A percentile compares a stretch with the other conserved stretches of the same genome.
These are phyloP conservation scores for Rhabdomys pumilio DNA, from an alignment of 2,797 vertebrate genomes.

Conservation along the genomic window DNA sequence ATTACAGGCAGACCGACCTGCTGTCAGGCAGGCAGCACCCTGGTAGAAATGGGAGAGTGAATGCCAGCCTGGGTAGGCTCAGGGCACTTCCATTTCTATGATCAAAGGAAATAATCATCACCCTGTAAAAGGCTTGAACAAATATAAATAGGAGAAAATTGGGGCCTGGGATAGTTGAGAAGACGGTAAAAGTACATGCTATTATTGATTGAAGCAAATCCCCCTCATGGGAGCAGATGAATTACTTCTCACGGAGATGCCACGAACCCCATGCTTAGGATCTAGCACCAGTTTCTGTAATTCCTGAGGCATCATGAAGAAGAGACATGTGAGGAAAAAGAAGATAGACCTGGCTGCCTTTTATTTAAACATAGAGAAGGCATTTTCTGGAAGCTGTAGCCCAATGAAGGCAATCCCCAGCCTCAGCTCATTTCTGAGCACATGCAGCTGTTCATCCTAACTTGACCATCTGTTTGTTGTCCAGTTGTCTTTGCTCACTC, in stretches of 20 bases:
- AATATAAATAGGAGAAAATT: slow-evolving; percentile 73
- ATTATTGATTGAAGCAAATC: slow-evolving; percentile 58
- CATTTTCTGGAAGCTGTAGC: not conserved
- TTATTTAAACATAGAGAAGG: not conserved
- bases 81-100: not conserved
- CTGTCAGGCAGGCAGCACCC: not conserved
- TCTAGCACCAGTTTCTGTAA: not conserved
- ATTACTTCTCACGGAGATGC: slow-evolving; percentile 5
- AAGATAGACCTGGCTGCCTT: not conserved
- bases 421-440: not conserved
- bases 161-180: slow-evolving; percentile 43
- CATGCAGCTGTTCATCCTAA: too few species aligned
- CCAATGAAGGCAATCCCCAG: not conserved
- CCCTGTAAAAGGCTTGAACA: slow-evolving; percentile 40
- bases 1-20: not conserved
- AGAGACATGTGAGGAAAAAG: not conserved
- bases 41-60: not conserved
- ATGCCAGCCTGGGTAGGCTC: not conserved
- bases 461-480: not conserved
- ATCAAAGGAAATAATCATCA: slow-evolving; percentile 71
- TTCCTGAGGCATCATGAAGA: not conserved
- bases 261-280: not conserved
- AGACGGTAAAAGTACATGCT: slow-evolving; percentile 64
- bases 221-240: not conserved
- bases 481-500: not conserved